Percentiles rank a stretch among this genome's conserved stretches.
Conservation (phyloP, 2,888 invertebrate genomes). For the Pogonocherus hispidulus region DNA sequence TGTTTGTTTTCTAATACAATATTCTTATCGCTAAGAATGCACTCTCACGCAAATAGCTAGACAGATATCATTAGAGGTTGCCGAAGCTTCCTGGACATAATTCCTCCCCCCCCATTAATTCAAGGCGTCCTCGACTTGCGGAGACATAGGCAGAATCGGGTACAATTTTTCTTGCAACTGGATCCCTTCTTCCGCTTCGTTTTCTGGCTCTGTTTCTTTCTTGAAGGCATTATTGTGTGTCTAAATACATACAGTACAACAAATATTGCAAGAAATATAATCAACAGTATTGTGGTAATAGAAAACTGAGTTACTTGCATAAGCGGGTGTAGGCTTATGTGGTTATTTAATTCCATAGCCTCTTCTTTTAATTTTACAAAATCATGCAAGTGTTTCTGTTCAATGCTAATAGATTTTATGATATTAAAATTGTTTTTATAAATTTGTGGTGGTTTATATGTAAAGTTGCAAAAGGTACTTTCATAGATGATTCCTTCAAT, state of each 20-base stretch:
- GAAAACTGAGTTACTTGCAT: neutral
- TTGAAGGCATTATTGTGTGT: neutral
- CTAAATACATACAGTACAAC: neutral
- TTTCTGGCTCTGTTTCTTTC: neutral
- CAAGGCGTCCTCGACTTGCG: neutral
- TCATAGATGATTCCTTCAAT: neutral
- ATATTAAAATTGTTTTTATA: neutral
- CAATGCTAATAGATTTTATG: neutral
- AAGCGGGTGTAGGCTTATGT: neutral
- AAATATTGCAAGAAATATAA: neutral
- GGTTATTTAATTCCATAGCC: neutral
- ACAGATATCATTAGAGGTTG: no score
- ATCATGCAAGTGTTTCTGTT: conserved; percentile 49
- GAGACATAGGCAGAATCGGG: neutral
- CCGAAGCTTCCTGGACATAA: neutral
- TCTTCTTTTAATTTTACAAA: neutral
- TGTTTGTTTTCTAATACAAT: neutral
- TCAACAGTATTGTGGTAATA: neutral
- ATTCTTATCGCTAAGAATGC: neutral
- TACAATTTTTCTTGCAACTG: neutral
- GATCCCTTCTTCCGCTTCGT: neutral
- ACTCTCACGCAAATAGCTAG: no score
- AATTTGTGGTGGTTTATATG: neutral
- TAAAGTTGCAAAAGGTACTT: neutral
- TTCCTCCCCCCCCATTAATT: conserved; percentile 1